Evolutionary conservation across 1,140 invertebrate genomes (phyloP).

Genomic region (Nasonia longicornis): DNA sequence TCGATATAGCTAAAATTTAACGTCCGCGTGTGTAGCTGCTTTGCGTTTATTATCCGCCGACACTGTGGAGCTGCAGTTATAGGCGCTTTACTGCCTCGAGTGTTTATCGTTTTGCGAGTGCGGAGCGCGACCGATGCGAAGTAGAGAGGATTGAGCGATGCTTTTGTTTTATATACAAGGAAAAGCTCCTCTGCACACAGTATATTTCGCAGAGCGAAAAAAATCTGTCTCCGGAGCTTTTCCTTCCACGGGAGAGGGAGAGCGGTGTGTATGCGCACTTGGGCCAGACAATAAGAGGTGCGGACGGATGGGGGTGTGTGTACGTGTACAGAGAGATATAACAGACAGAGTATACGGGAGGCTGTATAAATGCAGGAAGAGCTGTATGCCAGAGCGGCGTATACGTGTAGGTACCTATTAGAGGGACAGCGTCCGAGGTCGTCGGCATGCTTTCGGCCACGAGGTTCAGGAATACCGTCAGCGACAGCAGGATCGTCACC

Average conservation of each 20-base stretch:
- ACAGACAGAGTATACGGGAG: not conserved
- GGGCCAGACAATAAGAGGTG: not conserved
- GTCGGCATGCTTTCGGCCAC: slow-evolving; percentile 93
- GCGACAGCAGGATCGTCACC: slow-evolving; percentile 97
- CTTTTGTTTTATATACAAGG: no score
- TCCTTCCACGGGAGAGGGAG: not conserved
- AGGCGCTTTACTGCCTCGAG: not conserved
- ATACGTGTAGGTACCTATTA: slow-evolving; percentile 70
- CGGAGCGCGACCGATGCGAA: not conserved
- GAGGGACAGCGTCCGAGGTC: slow-evolving; percentile 86
- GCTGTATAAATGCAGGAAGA: not conserved
- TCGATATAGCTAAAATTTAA: not conserved
- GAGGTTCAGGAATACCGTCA: slow-evolving; percentile 97
- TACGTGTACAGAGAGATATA: not conserved
- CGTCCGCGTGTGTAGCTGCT: not conserved
- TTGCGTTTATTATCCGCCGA: not conserved
- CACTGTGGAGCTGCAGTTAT: not conserved
- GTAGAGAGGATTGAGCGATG: no score
- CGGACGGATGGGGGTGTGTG: not conserved
- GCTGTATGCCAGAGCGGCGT: not conserved
- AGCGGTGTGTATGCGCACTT: not conserved
- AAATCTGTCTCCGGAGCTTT: no score
- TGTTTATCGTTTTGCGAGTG: not conserved
- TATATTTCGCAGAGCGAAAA: no score
- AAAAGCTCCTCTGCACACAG: no score